Conservation (phyloP, 2,888 invertebrate species). For the Athalia rosae region DNA sequence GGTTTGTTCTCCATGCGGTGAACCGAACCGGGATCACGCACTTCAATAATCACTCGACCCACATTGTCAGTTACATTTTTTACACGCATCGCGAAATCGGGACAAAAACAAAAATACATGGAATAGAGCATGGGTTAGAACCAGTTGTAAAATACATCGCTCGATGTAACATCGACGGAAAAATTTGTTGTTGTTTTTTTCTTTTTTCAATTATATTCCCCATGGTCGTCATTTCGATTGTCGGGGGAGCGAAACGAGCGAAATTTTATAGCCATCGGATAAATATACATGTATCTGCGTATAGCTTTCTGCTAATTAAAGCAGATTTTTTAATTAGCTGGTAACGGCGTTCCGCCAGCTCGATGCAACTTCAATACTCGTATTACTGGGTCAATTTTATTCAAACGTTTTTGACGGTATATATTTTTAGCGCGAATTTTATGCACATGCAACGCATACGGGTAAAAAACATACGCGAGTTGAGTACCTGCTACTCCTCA, state of each 20-base stretch:
- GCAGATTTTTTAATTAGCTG: background rate
- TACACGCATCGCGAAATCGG: background rate
- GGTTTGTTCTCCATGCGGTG: conserved; percentile 19
- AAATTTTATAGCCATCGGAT: too few relatives aligned
- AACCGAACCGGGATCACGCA: conserved; percentile 5
- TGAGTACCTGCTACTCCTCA: too few relatives aligned
- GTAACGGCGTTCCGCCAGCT: too few relatives aligned
- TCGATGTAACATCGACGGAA: background rate
- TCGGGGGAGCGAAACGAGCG: background rate
- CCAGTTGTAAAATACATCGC: background rate
- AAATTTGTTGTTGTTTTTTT: background rate
- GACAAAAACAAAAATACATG: too few relatives aligned
- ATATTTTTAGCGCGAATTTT: background rate
- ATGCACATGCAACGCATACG: too few relatives aligned
- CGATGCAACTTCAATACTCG: background rate
- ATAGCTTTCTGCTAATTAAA: background rate
- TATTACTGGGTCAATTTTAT: conserved; percentile 23
- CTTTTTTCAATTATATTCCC: background rate
- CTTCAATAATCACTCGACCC: background rate
- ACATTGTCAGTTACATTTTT: background rate
- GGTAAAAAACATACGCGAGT: too few relatives aligned
- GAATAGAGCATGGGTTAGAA: too few relatives aligned
- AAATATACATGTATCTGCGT: background rate
- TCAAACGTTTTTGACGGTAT: conserved; percentile 4
- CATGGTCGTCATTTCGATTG: background rate